Conservation (phyloP, 2,888 invertebrate genomes). For the Lamellibrachia columna region DNA sequence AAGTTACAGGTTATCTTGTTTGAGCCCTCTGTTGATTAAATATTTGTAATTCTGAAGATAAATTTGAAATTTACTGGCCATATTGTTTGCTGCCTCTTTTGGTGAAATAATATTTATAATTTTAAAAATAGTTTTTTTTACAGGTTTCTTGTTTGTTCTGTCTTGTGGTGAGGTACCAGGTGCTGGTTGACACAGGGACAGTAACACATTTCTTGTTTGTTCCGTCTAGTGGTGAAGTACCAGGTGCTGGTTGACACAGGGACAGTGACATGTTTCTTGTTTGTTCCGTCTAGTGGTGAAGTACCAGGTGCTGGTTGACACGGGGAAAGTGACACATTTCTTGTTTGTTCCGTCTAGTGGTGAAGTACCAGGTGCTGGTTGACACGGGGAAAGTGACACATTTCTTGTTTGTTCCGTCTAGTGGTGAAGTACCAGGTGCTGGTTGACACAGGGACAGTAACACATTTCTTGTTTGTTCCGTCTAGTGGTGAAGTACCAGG, state of each 20-base stretch:
- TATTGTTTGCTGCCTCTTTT: not conserved
- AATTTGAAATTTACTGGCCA: not conserved
- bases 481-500: slow-evolving; percentile 53
- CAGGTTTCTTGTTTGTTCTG: no score
- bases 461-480: not conserved
- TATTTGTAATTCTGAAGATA: not conserved
- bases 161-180: no score
- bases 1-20: not conserved
- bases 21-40: not conserved
- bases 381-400: no score
- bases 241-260: no score
- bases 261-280: no score
- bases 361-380: slow-evolving; percentile 30
- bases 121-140: not conserved
- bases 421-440: slow-evolving; percentile 56
- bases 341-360: slow-evolving; percentile 40
- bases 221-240: slow-evolving; percentile 43
- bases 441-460: slow-evolving; percentile 58
- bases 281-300: no score
- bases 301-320: no score
- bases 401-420: not conserved
- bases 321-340: no score
- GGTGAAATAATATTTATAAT: not conserved
- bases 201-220: no score
- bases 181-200: no score